A percentile compares a stretch with the other conserved stretches of the same genome.
Conservation (phyloP, 2,888 invertebrate species). For the Beris chalybata region DNA sequence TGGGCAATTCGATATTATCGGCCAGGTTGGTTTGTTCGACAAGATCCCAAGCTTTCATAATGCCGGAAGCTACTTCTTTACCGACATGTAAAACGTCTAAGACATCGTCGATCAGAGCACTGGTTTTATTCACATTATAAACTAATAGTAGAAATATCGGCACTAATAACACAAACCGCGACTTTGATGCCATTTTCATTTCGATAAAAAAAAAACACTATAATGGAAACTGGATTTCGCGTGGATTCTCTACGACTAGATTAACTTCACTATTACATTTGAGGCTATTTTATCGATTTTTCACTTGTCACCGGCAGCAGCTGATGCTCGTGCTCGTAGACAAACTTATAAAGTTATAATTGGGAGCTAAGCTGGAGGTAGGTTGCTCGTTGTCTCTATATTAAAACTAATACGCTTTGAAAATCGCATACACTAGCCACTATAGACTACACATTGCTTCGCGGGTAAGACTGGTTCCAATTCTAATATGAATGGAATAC, state of each 20-base stretch:
- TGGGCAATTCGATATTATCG: constrained; percentile 63
- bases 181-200: constrained; percentile 19
- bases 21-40: constrained; percentile 61
- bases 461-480: too few species aligned
- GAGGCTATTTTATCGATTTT: neutral
- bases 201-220: neutral
- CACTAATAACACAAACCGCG: constrained; percentile 46
- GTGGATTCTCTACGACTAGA: neutral
- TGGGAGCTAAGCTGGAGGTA: too few species aligned
- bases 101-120: constrained; percentile 62
- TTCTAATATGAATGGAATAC: too few species aligned
- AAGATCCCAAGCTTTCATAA: constrained; percentile 67
- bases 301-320: neutral
- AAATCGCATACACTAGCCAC: too few species aligned
- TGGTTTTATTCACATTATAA: constrained; percentile 45
- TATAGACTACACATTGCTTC: too few species aligned
- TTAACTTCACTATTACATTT: neutral
- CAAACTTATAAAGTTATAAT: constrained; percentile 10
- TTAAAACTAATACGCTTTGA: too few species aligned
- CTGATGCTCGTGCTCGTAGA: constrained; percentile 1
- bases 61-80: constrained; percentile 64
- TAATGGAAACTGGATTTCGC: neutral
- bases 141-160: constrained; percentile 43
- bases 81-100: constrained; percentile 62
- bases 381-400: too few species aligned